Conservation (phyloP, 2,888 invertebrate species). For the Diarsia brunnea region DNA sequence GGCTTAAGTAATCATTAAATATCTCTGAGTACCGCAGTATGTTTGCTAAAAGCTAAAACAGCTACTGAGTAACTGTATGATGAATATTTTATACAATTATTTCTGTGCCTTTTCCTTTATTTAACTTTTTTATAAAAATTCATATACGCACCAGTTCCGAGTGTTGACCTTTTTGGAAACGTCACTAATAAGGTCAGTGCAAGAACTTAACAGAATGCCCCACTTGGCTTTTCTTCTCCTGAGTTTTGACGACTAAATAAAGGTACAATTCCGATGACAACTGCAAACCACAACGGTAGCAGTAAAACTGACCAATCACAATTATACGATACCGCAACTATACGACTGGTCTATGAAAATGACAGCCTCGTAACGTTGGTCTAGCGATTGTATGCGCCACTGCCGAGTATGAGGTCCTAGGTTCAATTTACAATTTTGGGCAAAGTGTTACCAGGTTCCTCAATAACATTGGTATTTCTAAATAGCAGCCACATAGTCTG, state of each 20-base stretch:
- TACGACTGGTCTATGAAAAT: background rate
- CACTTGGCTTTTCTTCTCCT: background rate
- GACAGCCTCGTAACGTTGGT: background rate
- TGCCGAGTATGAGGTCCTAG: background rate
- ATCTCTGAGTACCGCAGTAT: too few species aligned
- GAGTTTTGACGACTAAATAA: constrained; percentile 14
- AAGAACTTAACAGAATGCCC: background rate
- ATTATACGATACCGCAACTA: background rate
- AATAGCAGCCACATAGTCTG: background rate
- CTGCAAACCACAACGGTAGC: background rate
- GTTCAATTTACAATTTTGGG: background rate
- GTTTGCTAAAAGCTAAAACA: too few species aligned
- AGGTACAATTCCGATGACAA: background rate
- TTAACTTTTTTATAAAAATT: background rate
- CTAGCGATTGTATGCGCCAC: background rate
- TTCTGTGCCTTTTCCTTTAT: too few species aligned
- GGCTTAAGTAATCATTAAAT: too few species aligned
- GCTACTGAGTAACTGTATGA: too few species aligned
- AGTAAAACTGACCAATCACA: background rate
- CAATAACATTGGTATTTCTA: background rate
- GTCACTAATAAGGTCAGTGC: constrained; percentile 15
- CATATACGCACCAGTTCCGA: background rate
- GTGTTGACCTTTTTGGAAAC: background rate
- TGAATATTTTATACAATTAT: too few species aligned
- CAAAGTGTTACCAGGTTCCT: background rate